These are phyloP conservation scores for Pinctada fucata DNA, from an alignment of 2,888 invertebrate genomes.

Conservation along the genomic window DNA sequence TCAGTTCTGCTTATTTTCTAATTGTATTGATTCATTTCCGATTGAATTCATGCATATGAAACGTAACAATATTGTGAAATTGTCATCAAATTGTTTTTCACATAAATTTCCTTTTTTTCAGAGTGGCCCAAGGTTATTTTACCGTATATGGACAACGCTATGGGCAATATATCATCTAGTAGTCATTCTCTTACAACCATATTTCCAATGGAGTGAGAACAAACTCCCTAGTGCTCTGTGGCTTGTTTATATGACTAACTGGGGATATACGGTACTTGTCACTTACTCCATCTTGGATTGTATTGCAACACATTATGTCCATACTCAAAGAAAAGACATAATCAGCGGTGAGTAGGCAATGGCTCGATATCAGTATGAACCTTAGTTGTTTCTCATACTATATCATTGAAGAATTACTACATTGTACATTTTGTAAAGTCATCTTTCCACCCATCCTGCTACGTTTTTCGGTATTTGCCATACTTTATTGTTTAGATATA, in stretches of 20 bases:
- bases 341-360: not conserved
- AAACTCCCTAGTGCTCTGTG: not conserved
- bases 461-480: no score
- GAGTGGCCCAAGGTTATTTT: conserved; percentile 13
- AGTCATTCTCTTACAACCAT: conserved; percentile 3
- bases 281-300: conserved; percentile 11
- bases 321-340: conserved; percentile 6
- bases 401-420: no score
- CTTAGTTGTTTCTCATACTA: no score
- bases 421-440: no score
- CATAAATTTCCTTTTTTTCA: not conserved
- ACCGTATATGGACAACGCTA: conserved; percentile 17
- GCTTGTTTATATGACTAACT: conserved; percentile 15
- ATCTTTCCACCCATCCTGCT: no score
- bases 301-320: not conserved
- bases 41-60: no score
- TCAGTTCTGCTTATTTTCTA: no score
- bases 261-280: not conserved
- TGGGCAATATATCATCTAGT: conserved; percentile 16
- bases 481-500: no score
- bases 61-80: no score
- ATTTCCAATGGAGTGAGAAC: not conserved
- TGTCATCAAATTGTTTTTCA: no score
- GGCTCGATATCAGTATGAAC: no score
- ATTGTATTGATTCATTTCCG: no score